These are phyloP conservation scores for Sycophila texana DNA, from an alignment of 2,888 invertebrate species.

Conservation along the genomic window DNA sequence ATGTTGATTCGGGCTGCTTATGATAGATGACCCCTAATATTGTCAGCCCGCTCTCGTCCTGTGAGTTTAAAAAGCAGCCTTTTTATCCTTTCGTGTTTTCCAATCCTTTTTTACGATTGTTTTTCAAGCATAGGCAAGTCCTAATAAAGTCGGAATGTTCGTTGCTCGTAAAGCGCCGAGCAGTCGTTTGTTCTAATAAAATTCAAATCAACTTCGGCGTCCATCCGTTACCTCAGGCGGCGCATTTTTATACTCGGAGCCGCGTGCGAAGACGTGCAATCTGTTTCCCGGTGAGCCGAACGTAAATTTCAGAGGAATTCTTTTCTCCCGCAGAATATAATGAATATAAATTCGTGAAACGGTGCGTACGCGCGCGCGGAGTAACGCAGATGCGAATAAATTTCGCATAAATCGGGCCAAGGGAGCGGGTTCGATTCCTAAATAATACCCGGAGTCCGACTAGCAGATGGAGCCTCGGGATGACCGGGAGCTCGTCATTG, in stretches of 20 bases:
- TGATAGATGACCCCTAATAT: constrained; percentile 23
- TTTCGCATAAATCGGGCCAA: constrained; percentile 40
- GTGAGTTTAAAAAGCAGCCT: no score
- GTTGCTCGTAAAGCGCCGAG: no score
- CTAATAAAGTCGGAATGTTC: no score
- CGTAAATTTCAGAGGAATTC: constrained; percentile 9
- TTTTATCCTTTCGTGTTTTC: no score
- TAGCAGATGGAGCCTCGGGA: constrained; percentile 32
- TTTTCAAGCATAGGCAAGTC: no score
- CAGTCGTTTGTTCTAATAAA: not conserved
- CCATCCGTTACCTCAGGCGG: constrained; percentile 6
- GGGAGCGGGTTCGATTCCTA: constrained; percentile 41
- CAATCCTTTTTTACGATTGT: no score
- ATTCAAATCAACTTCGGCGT: not conserved
- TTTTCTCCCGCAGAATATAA: constrained; percentile 28
- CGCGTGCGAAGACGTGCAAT: not conserved
- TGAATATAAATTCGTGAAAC: constrained; percentile 30
- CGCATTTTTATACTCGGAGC: not conserved
- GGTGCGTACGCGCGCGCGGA: no score
- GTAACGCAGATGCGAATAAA: constrained; percentile 36
- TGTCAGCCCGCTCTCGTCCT: no score
- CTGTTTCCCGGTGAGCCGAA: not conserved
- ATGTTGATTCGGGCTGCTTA: constrained; percentile 4
- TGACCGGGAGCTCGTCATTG: constrained; percentile 11
- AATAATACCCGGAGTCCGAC: constrained; percentile 21